phyloP scores from a whole-genome alignment of 2,888 invertebrate species.

The Deilephila elpenor region DNA sequence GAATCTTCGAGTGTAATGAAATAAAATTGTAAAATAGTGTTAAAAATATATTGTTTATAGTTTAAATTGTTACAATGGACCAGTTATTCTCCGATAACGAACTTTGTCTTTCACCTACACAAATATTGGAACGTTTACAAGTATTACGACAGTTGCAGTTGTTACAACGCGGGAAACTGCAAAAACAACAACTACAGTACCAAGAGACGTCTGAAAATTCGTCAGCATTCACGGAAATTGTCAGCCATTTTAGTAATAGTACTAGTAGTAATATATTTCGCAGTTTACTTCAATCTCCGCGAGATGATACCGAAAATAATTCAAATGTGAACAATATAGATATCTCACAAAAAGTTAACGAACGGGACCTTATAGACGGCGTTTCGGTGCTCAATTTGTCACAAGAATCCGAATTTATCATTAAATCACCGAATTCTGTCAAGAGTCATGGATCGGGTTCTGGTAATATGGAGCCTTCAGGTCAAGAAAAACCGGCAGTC shows the following conservation, averaged over 20 bases:
- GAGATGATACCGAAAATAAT: slow-evolving; percentile 53
- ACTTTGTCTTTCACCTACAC: slow-evolving; percentile 73
- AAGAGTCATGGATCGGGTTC: slow-evolving; percentile 57
- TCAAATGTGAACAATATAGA: slow-evolving; percentile 49
- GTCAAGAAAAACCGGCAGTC: slow-evolving; percentile 35
- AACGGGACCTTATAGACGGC: slow-evolving; percentile 75
- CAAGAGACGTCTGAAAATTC: slow-evolving; percentile 67
- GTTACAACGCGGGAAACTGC: slow-evolving; percentile 75
- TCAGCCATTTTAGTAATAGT: slow-evolving; percentile 75
- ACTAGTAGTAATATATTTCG: slow-evolving; percentile 78
- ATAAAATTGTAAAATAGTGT: slow-evolving; percentile 3
- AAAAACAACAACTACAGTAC: slow-evolving; percentile 71
- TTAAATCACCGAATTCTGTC: slow-evolving; percentile 59
- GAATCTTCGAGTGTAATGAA: slow-evolving; percentile 2
- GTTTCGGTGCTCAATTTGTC: slow-evolving; percentile 74
- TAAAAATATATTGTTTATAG: neutral
- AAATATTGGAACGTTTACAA: slow-evolving; percentile 75
- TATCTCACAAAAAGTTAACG: slow-evolving; percentile 55
- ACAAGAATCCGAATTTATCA: slow-evolving; percentile 71
- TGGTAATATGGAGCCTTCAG: slow-evolving; percentile 35
- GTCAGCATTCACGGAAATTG: slow-evolving; percentile 71
- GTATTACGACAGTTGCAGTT: slow-evolving; percentile 72
- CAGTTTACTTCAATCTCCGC: slow-evolving; percentile 68
- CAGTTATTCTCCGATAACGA: slow-evolving; percentile 73
- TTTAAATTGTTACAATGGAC: slow-evolving; percentile 58